Conservation (phyloP, 1,140 invertebrate genomes). For the Saccostrea echinata region DNA sequence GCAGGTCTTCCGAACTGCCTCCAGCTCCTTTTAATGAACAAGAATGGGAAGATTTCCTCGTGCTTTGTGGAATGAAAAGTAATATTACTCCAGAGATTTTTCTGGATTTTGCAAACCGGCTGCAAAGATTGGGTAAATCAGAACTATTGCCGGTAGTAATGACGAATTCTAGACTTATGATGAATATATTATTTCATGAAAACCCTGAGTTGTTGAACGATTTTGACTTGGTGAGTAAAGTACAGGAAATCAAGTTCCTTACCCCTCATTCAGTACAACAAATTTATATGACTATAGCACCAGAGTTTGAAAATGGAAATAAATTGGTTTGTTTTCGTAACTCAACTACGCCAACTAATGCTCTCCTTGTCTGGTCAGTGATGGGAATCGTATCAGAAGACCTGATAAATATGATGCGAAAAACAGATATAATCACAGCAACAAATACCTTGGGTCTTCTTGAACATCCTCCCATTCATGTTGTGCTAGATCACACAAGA, state of each 20-base stretch:
- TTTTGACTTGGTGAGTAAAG: no score
- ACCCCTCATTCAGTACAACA: not conserved
- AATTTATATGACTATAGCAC: not conserved
- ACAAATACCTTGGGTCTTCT: not conserved
- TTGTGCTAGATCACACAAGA: not conserved
- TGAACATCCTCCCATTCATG: not conserved
- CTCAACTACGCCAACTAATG: not conserved
- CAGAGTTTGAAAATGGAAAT: not conserved
- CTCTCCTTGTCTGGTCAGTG: not conserved
- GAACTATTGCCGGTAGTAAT: not conserved
- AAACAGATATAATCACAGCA: not conserved
- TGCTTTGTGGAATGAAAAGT: constrained; percentile 36
- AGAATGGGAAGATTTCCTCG: constrained; percentile 49
- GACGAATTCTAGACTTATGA: not conserved
- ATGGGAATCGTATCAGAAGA: not conserved
- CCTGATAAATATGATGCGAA: not conserved
- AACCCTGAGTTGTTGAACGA: not conserved
- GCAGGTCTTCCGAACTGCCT: constrained; percentile 4
- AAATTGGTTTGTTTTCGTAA: not conserved
- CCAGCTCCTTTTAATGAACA: not conserved
- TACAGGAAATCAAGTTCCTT: not conserved
- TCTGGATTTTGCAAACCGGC: constrained; percentile 40
- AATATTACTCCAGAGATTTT: constrained; percentile 53
- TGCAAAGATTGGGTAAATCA: not conserved
- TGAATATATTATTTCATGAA: not conserved